These are phyloP conservation scores for Mola mola DNA, from an alignment of 2,113 vertebrate species.

Conservation along the genomic window DNA sequence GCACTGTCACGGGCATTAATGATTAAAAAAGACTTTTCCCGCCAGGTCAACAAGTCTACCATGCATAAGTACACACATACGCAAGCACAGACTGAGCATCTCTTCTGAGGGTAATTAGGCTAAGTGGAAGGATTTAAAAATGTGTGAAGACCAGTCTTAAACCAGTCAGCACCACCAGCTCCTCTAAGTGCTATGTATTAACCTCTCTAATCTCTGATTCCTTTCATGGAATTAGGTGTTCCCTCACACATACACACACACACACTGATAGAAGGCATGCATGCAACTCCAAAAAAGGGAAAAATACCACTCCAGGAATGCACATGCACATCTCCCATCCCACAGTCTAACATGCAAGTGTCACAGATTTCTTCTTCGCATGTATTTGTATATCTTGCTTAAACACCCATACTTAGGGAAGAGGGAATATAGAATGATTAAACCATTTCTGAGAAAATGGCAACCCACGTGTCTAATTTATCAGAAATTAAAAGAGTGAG, in stretches of 20 bases:
- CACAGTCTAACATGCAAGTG: not conserved
- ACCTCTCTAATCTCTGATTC: constrained; percentile 56
- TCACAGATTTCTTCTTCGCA: not conserved
- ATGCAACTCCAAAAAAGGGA: not conserved
- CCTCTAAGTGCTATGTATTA: constrained; percentile 64
- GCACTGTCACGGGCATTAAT: not conserved
- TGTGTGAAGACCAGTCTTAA: constrained; percentile 69
- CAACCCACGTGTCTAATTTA: constrained; percentile 19
- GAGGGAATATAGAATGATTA: too few species aligned
- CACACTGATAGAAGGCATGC: constrained; percentile 8
- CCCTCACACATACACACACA: constrained; percentile 26
- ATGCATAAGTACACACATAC: constrained; percentile 19
- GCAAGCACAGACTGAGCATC: constrained; percentile 6
- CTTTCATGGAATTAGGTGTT: constrained; percentile 71
- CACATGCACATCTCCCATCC: constrained; percentile 2
- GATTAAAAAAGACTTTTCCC: not conserved
- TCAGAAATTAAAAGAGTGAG: constrained; percentile 25
- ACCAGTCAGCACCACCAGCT: constrained; percentile 56
- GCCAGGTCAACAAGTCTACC: not conserved
- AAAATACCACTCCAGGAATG: constrained; percentile 1
- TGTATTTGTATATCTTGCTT: too few species aligned
- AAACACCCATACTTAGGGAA: not conserved
- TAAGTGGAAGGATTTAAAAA: constrained; percentile 61
- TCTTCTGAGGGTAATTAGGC: constrained; percentile 42
- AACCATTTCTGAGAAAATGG: constrained; percentile 24